Evolutionary conservation across 2,888 invertebrate genomes (phyloP).

Genomic region (Eupsilia transversa): DNA sequence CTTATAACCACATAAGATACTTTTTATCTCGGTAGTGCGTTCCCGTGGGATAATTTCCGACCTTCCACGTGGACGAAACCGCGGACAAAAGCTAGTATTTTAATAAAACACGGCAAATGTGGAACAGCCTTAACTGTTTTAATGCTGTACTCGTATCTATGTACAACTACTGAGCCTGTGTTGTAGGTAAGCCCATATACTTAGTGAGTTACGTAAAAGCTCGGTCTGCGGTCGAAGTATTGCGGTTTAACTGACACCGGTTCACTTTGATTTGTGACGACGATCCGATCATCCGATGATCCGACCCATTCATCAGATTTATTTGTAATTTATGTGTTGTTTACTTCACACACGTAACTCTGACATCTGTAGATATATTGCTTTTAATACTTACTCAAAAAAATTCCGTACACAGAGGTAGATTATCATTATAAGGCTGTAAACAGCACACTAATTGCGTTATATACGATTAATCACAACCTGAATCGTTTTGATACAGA

Average conservation of each 20-base stretch:
- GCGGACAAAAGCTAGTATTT: background rate
- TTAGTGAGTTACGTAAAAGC: constrained; percentile 29
- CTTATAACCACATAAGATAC: background rate
- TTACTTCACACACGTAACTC: constrained; percentile 1
- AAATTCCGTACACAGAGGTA: background rate
- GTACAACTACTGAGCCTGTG: background rate
- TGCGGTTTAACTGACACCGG: constrained; percentile 41
- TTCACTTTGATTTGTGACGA: constrained; percentile 31
- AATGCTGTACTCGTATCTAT: constrained; percentile 15
- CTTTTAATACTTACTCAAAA: background rate
- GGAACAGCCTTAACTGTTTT: background rate
- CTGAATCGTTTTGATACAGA: too few species aligned
- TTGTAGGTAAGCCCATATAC: background rate
- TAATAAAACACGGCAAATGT: background rate
- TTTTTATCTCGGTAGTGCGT: background rate
- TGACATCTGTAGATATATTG: background rate
- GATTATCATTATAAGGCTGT: too few species aligned
- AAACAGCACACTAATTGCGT: too few species aligned
- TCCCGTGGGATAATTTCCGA: background rate
- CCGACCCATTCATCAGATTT: constrained; percentile 27
- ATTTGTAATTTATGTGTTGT: constrained; percentile 29
- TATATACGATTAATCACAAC: too few species aligned
- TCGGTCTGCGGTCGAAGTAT: constrained; percentile 30
- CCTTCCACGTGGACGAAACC: background rate
- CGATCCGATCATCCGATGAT: constrained; percentile 35